These are phyloP conservation scores for Endomychus coccineus DNA, from an alignment of 2,888 invertebrate genomes.

Conservation along the genomic window DNA sequence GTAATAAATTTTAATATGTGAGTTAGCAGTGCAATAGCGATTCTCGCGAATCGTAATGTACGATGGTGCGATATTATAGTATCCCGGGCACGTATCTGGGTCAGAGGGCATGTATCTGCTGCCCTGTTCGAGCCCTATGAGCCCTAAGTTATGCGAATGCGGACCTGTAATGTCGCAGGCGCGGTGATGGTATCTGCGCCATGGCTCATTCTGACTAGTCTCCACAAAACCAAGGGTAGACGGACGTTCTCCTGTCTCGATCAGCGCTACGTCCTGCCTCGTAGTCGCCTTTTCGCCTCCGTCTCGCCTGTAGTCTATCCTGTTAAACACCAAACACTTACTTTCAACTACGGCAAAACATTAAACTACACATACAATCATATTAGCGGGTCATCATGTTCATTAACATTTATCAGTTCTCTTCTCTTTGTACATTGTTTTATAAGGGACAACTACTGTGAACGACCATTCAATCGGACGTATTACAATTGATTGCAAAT, in stretches of 20 bases:
- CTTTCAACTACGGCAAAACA: neutral
- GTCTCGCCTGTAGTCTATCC: conserved; percentile 23
- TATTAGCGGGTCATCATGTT: neutral
- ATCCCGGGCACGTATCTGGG: no score
- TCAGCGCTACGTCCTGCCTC: conserved; percentile 36
- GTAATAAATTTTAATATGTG: no score
- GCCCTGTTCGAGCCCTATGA: conserved; percentile 17
- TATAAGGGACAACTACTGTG: no score
- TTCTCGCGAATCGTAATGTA: no score
- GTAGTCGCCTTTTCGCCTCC: conserved; percentile 35
- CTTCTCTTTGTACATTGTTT: no score
- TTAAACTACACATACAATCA: no score
- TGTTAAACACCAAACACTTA: conserved; percentile 37
- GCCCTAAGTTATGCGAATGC: conserved; percentile 27
- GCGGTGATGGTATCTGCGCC: conserved; percentile 45
- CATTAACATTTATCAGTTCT: neutral
- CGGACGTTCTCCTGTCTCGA: conserved; percentile 29
- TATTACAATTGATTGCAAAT: no score
- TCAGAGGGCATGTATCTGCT: no score
- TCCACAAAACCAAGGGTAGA: conserved; percentile 18
- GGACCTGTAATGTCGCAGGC: conserved; percentile 46
- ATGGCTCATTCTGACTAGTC: conserved; percentile 42
- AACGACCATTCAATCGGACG: no score
- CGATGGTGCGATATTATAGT: no score
- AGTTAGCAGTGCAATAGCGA: no score